Percentiles rank a stretch among this genome's conserved stretches.
Conservation (phyloP, 2,113 vertebrate species). For the Calidris pugnax region DNA sequence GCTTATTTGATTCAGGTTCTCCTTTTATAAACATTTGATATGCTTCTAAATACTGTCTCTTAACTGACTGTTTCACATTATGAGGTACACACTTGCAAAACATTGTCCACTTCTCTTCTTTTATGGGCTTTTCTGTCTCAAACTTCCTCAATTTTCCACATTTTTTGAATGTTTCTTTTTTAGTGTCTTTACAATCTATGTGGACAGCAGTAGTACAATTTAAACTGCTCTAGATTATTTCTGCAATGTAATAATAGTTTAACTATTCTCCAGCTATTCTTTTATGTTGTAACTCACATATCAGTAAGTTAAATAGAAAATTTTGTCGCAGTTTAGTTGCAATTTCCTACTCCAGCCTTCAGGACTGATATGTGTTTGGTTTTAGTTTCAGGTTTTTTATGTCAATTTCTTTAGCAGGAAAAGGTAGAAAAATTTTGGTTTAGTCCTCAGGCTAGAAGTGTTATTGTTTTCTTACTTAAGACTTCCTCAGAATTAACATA, state of each 20-base stretch:
- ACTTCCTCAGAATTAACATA: background rate
- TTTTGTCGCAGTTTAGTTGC: background rate
- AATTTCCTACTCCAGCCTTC: background rate
- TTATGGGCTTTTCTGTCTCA: background rate
- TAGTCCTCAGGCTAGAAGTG: background rate
- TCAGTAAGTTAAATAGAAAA: background rate
- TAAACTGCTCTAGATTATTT: background rate
- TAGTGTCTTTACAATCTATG: background rate
- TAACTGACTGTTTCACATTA: background rate
- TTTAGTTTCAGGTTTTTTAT: background rate
- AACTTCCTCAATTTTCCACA: background rate
- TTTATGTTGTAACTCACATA: background rate
- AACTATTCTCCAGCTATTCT: background rate
- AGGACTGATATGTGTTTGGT: accelerated
- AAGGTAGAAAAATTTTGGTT: accelerated
- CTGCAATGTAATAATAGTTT: background rate
- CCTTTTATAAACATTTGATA: background rate
- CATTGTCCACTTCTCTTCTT: background rate
- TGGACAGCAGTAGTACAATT: background rate
- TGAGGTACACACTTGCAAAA: background rate
- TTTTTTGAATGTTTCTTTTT: background rate
- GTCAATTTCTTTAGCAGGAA: background rate
- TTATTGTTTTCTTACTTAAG: background rate
- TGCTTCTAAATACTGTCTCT: background rate
- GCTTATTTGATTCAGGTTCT: background rate